Base-by-base conservation (phyloP, 2,113 vertebrate species). In the Plecotus auritus region DNA sequence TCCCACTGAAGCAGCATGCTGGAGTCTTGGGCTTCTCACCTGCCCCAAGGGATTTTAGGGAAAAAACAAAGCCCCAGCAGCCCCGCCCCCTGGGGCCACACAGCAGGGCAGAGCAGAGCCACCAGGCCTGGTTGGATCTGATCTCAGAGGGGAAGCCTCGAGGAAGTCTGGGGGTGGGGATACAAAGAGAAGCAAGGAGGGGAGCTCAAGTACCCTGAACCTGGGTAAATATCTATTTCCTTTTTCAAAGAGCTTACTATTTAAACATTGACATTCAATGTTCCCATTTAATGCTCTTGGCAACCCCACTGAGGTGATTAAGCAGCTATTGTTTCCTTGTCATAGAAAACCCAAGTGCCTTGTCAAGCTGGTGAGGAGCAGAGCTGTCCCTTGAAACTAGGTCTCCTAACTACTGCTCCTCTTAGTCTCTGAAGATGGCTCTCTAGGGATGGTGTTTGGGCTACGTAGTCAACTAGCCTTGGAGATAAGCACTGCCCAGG, bases 71-170 rank as follows among this genome's bases (percentile, higher is more conserved):
- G 83, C 67, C n/a, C 28, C 8, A 32, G 37, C 49, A 82, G 26
- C 35, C 56, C 72, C 26, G 12, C 26, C 45, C 82, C 67, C 23
- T 7, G 49, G 69, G 83, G 18, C 35, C 1, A 1, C 54, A n/a
- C 40, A 74, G 69, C 73, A 45, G 81, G 93, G 89, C 85, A 49
- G 81, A 95, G 93, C 26, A 5, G 85, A 54, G 61, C 37, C 56
- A 28, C 22, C 20, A 18, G 69, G 37, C 42, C 51, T 35, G 49
- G 30, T 11, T 59, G 88, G 56, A 32, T 17, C 23, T 37, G 37
- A 12, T 74, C 35, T 64, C 90, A 18, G 1, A 14, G 16, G 22
- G 51, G 73, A 26, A 10, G 28, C 30, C 32, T 51, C 2, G 1
- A 2, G 28, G 83, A n/a, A 42, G 49, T 37, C 20, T 30, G 64